A percentile compares a stretch with the other conserved stretches of the same genome.
phyloP scores from a whole-genome alignment of 2,113 vertebrate genomes.

The Labrus mixtus region DNA sequence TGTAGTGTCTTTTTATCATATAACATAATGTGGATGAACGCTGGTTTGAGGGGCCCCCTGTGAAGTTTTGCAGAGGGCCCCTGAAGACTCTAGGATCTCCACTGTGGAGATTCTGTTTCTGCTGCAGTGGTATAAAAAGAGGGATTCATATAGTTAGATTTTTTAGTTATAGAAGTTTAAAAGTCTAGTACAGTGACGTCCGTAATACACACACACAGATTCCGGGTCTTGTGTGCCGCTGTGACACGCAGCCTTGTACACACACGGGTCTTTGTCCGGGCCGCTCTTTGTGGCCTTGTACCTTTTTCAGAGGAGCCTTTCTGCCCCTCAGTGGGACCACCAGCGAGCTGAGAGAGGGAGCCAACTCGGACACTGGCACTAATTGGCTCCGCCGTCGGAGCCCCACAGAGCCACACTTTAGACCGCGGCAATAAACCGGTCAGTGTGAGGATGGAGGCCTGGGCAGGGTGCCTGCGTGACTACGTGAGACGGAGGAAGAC shows the following conservation, averaged over 20 bases:
- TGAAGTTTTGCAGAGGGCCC: no score
- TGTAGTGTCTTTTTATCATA: no score
- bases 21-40: no score
- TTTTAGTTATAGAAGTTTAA: not conserved
- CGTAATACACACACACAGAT: conserved; percentile 16
- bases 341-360: conserved; percentile 68
- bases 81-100: no score
- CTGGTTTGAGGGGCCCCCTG: no score
- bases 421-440: conserved; percentile 70
- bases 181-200: not conserved
- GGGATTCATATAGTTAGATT: no score
- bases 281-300: conserved; percentile 76
- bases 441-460: conserved; percentile 64
- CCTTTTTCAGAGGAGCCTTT: conserved; percentile 76
- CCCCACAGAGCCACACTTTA: conserved; percentile 70
- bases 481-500: conserved; percentile 45
- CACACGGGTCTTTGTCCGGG: conserved; percentile 70
- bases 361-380: conserved; percentile 77
- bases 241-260: conserved; percentile 70
- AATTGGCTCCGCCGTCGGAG: conserved; percentile 74
- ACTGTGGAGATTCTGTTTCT: not conserved
- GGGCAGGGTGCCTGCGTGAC: conserved; percentile 61
- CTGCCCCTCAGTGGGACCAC: conserved; percentile 79
- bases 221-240: conserved; percentile 42
- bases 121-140: no score